These are phyloP conservation scores for Steromphala cineraria DNA, from an alignment of 2,888 invertebrate species.

Conservation along the genomic window DNA sequence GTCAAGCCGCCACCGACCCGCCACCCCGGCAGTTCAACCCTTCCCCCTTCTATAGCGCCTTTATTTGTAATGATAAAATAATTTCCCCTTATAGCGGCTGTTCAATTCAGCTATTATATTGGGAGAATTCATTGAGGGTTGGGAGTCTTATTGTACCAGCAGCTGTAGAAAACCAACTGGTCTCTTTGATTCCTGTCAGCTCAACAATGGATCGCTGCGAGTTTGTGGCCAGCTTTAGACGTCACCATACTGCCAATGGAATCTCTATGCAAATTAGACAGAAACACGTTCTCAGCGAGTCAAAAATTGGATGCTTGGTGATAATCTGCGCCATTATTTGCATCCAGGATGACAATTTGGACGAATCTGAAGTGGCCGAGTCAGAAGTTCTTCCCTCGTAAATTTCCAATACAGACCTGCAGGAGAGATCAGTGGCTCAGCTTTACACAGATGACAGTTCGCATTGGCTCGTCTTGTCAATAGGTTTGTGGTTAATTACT, in stretches of 20 bases:
- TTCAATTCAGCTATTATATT: slow-evolving; percentile 19
- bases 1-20: slow-evolving; percentile 13
- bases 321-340: slow-evolving; percentile 13
- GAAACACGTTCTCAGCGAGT: background rate
- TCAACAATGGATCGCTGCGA: background rate
- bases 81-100: slow-evolving; percentile 21
- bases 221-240: slow-evolving; percentile 12
- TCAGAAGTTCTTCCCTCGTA: background rate
- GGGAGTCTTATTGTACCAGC: background rate
- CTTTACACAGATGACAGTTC: too few species aligned
- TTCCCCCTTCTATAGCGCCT: slow-evolving; percentile 19
- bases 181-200: background rate
- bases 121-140: background rate
- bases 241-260: slow-evolving; percentile 12
- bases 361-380: background rate
- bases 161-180: slow-evolving; percentile 16
- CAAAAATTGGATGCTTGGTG: slow-evolving; percentile 15
- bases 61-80: slow-evolving; percentile 23
- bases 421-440: too few species aligned
- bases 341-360: slow-evolving; percentile 15
- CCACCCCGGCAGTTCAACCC: background rate
- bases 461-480: too few species aligned
- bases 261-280: slow-evolving; percentile 21
- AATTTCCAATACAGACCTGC: background rate
- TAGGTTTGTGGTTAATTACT: too few species aligned